A percentile compares a stretch with the other conserved stretches of the same genome.
These are phyloP conservation scores for Agapornis roseicollis DNA, from an alignment of 2,113 vertebrate genomes.

Conservation along the genomic window DNA sequence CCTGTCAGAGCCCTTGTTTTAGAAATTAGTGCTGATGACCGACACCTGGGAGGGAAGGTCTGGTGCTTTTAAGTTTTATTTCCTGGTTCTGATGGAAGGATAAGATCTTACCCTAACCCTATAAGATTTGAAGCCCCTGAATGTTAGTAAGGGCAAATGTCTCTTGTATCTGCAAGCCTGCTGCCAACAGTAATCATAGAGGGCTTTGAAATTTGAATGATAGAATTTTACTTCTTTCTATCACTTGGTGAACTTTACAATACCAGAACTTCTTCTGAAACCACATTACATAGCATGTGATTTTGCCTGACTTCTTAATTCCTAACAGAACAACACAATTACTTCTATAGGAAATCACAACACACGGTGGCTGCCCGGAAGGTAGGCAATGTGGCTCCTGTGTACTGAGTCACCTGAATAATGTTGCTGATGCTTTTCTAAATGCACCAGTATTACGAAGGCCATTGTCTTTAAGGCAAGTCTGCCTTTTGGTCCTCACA, in stretches of 20 bases:
- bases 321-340: neutral
- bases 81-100: neutral
- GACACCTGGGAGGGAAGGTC: neutral
- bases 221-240: neutral
- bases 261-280: neutral
- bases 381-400: neutral
- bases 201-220: neutral
- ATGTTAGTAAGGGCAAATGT: neutral
- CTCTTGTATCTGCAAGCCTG: neutral
- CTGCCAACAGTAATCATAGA: neutral
- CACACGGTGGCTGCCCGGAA: neutral
- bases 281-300: neutral
- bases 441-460: neutral
- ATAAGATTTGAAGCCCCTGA: neutral
- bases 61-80: neutral
- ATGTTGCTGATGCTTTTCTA: neutral
- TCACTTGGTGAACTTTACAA: neutral
- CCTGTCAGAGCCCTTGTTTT: neutral
- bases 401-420: neutral
- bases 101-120: too few species aligned
- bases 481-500: neutral
- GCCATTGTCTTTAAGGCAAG: neutral
- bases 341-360: neutral
- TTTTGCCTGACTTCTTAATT: neutral
- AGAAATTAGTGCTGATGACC: neutral